A percentile compares a stretch with the other conserved stretches of the same genome.
Evolutionary conservation across 2,797 vertebrate genomes (phyloP).

Genomic region (Masticophis lateralis): DNA sequence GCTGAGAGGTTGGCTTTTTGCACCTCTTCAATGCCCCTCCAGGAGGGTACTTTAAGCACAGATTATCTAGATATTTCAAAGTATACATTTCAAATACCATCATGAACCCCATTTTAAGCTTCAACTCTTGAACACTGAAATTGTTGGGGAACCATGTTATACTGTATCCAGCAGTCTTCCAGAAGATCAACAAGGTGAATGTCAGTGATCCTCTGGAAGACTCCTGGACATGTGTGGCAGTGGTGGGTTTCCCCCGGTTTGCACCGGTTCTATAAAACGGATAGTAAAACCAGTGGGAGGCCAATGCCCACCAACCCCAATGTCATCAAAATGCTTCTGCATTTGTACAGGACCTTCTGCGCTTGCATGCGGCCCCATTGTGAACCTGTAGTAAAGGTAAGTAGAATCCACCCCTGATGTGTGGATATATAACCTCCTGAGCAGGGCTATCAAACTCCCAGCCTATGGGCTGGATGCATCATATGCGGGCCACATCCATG

Average conservation of each 20-base stretch:
- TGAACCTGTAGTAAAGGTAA: too few relatives aligned
- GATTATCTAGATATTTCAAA: neutral
- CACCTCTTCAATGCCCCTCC: neutral
- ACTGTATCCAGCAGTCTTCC: neutral
- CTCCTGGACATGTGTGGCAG: neutral
- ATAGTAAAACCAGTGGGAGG: too few relatives aligned
- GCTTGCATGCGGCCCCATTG: too few relatives aligned
- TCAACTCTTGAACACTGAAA: neutral
- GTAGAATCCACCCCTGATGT: neutral
- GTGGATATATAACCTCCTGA: too few relatives aligned
- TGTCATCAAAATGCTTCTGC: too few relatives aligned
- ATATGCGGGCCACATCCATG: fast-evolving
- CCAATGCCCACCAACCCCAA: too few relatives aligned
- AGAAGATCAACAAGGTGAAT: neutral
- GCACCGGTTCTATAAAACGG: too few relatives aligned
- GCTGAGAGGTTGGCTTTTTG: neutral
- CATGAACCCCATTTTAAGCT: neutral
- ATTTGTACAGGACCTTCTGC: too few relatives aligned
- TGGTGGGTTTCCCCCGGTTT: too few relatives aligned
- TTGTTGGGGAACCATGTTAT: neutral
- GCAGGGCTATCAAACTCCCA: too few relatives aligned
- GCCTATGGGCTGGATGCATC: too few relatives aligned
- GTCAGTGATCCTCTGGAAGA: neutral
- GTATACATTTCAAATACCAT: neutral
- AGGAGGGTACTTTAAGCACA: neutral